Evolutionary conservation across 1,140 invertebrate genomes (phyloP), one percentile per base, ranked within the genome.

Genomic region (Cydia fagiglandana): DNA sequence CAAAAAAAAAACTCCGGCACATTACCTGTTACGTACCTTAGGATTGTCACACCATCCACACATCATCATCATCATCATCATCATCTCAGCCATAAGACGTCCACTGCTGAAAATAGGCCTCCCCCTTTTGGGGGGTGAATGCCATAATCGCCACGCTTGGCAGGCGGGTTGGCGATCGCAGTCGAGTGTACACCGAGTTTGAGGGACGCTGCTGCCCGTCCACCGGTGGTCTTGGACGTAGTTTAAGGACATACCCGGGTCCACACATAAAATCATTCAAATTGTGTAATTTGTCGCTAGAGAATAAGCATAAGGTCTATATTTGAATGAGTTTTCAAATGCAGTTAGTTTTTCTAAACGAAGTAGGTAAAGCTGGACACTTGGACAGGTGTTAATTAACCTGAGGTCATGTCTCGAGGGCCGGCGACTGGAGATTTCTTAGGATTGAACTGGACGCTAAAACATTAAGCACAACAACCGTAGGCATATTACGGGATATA

Each of bases 321-420:
- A 10, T 3, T 12, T 24, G 20, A 61, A 20, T 24, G 3, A 2
- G 6, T 20, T 61, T 10, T 10, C 20, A 12, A 61, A 10, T 61
- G 17, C 56, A 61, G 6, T 0, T n/a, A 24, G 56, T 61, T 61
- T 61, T 24, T 2, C 20, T 12, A 10, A 53, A 2, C 17, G 17
- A 61, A 9, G n/a, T n/a, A 61, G 17, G n/a, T n/a, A 61, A n/a
- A 1, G 56, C 20, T 61, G 56, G 56, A 61, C 56, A 1, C 20
- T 10, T 61, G 56, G 56, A 61, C 56, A 24, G 56, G 56, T 24
- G 56, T 24, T 61, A 61, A 61, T 61, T 61, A 61, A 61, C 56
- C 56, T 61, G 56, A 61, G 56, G 56, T 61, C 56, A 61, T 61
- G 15, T 24, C 56, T n/a, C 56, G 56, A 61, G 17, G 56, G 56